A percentile compares a stretch with the other conserved stretches of the same genome.
Evolutionary conservation across 2,113 vertebrate genomes (phyloP).

Genomic region (Lagenorhynchus albirostris): DNA sequence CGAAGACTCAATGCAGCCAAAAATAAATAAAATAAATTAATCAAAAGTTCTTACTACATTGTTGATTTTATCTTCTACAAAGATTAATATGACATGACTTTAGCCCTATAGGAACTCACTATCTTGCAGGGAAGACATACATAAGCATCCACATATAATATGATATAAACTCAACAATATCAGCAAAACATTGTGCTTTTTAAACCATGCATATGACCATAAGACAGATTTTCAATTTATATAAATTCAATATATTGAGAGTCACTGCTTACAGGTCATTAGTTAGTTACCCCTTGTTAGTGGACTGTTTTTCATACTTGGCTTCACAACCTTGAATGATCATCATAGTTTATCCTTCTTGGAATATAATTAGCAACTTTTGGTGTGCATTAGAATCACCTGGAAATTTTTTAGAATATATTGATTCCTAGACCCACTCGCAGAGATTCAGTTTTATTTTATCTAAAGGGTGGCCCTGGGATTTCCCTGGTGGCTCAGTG

Average conservation of each 20-base stretch:
- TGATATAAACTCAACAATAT: not conserved
- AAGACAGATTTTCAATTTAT: not conserved
- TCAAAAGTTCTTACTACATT: not conserved
- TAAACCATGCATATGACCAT: not conserved
- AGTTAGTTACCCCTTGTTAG: not conserved
- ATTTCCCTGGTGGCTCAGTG: too few relatives aligned
- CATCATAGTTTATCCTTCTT: not conserved
- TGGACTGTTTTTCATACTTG: not conserved
- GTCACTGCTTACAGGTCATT: not conserved
- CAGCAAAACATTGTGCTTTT: not conserved
- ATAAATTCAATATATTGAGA: not conserved
- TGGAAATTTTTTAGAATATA: constrained; percentile 1
- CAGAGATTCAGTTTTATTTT: not conserved
- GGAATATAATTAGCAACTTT: not conserved
- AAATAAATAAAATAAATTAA: too few relatives aligned
- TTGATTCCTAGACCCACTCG: not conserved
- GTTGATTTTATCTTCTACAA: not conserved
- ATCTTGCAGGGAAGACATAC: not conserved
- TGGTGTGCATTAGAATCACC: not conserved
- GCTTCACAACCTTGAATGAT: not conserved
- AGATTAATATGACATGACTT: constrained; percentile 1
- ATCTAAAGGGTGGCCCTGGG: not conserved
- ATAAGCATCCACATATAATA: not conserved
- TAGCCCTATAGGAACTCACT: not conserved
- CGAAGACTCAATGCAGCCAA: too few relatives aligned